Evolutionary conservation across 92 coral and sea anemone species (phyloP).

Genomic region (Diadumene lineata): DNA sequence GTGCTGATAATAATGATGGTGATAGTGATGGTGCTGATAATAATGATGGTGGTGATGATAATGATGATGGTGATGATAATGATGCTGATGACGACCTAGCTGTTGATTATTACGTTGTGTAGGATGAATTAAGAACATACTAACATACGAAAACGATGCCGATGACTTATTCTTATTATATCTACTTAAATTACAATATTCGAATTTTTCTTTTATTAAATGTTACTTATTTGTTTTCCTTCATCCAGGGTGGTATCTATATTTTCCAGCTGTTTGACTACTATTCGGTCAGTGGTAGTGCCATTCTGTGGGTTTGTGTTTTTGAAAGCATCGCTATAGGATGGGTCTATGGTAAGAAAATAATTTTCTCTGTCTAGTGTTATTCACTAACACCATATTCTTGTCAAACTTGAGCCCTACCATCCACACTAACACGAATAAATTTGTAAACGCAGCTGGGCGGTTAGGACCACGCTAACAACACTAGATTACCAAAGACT

Average conservation of each 20-base stretch:
- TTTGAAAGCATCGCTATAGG: conserved; percentile 52
- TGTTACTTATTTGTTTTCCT: not conserved
- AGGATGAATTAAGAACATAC: no score
- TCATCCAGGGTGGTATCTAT: conserved; percentile 40
- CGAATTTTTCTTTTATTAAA: no score
- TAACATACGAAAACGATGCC: no score
- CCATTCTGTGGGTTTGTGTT: conserved; percentile 37
- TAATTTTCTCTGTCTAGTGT: not conserved
- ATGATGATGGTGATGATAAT: not conserved
- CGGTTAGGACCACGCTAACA: no score
- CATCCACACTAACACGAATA: no score
- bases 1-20: not conserved
- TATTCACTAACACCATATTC: not conserved
- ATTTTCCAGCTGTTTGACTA: conserved; percentile 41
- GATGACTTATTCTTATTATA: not conserved
- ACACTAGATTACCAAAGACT: no score
- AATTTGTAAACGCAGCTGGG: no score
- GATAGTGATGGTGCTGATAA: not conserved
- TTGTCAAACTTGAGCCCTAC: no score
- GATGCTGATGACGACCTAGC: not conserved
- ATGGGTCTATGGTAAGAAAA: conserved; percentile 42
- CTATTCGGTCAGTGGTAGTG: conserved; percentile 47
- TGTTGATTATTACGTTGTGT: not conserved
- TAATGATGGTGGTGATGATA: not conserved
- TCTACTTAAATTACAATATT: no score